Conservation (phyloP, 2,888 invertebrate genomes). For the Amaurobius ferox region DNA sequence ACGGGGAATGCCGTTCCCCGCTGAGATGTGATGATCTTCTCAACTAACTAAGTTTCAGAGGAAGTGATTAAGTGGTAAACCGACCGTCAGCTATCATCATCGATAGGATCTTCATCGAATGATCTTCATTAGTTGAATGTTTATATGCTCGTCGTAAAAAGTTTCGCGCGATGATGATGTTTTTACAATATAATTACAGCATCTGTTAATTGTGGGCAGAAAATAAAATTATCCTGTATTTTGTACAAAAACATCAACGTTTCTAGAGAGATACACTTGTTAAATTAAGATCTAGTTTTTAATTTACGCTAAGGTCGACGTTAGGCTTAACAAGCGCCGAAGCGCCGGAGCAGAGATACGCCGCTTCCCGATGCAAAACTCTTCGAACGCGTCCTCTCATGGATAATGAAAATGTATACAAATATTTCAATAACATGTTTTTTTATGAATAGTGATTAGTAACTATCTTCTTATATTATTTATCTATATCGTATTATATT, state of each 20-base stretch:
- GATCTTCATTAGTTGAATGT: background rate
- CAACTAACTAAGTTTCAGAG: background rate
- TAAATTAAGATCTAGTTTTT: no score
- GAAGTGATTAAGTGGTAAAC: background rate
- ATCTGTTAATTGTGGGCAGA: no score
- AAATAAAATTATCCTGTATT: no score
- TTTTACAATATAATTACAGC: no score
- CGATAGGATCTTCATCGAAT: background rate
- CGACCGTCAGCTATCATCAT: background rate
- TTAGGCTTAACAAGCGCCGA: slow-evolving; percentile 50
- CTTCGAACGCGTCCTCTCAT: background rate
- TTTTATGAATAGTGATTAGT: no score
- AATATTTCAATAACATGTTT: no score
- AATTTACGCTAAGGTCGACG: no score
- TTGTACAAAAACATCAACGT: no score
- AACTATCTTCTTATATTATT: no score
- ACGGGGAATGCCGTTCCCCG: background rate
- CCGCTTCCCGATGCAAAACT: background rate
- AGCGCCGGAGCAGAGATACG: background rate
- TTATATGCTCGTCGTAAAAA: background rate
- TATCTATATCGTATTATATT: no score
- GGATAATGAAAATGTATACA: background rate
- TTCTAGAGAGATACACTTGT: no score
- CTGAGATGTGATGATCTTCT: background rate
- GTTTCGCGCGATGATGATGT: no score